Conservation (phyloP, 1,140 invertebrate genomes). For the Neodiprion lecontei region DNA sequence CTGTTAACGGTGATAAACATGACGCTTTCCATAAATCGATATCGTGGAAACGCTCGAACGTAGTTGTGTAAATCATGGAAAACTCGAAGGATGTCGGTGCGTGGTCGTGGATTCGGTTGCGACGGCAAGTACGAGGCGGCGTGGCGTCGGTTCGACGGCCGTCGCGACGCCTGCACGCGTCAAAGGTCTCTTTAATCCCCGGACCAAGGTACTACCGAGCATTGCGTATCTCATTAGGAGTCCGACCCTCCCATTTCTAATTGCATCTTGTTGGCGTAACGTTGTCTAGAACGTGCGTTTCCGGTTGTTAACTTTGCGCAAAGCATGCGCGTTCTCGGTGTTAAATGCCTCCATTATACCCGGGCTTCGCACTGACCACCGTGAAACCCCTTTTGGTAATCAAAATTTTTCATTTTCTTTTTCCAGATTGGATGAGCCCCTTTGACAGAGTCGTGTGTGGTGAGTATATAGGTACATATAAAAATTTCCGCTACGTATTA, state of each 20-base stretch:
- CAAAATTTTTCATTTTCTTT: constrained; percentile 51
- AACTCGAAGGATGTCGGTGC: too few relatives aligned
- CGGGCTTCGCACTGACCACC: not conserved
- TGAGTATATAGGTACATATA: constrained; percentile 71
- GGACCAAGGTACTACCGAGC: not conserved
- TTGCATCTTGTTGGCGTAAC: constrained; percentile 28
- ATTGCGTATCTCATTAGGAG: constrained; percentile 21
- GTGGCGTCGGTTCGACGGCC: not conserved
- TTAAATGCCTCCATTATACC: constrained; percentile 8
- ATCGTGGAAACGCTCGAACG: too few relatives aligned
- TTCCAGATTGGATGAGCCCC: constrained; percentile 90
- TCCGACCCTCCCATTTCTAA: constrained; percentile 30
- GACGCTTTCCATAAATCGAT: too few relatives aligned
- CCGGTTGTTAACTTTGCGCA: constrained; percentile 29
- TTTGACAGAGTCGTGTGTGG: constrained; percentile 90
- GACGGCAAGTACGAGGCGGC: too few relatives aligned
- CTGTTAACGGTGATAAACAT: too few relatives aligned
- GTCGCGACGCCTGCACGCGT: constrained; percentile 13
- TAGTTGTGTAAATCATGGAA: too few relatives aligned
- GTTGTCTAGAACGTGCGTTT: constrained; percentile 24
- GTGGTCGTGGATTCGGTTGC: too few relatives aligned
- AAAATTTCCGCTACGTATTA: not conserved
- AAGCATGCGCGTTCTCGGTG: constrained; percentile 21
- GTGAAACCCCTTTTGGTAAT: not conserved
- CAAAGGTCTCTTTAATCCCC: not conserved